These are phyloP conservation scores for Melanotaenia maccullochi DNA, from an alignment of 2,797 vertebrate genomes.

Conservation along the genomic window DNA sequence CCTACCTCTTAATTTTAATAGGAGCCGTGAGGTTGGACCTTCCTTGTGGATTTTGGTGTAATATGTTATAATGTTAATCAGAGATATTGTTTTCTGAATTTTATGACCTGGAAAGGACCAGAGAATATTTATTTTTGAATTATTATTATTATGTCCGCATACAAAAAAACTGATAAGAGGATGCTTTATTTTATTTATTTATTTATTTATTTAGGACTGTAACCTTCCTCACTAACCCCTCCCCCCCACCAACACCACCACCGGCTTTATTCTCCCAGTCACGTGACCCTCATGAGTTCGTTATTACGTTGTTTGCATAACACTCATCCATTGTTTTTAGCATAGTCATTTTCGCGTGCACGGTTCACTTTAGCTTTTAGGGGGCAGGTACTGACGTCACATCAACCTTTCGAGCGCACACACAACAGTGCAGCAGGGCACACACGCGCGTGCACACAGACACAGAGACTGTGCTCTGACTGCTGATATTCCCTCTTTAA, in stretches of 20 bases:
- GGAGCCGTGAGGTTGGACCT: not conserved
- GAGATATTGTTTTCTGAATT: too few species aligned
- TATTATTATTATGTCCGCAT: too few species aligned
- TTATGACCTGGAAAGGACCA: too few species aligned
- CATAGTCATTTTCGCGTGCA: constrained; percentile 25
- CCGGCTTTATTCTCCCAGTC: constrained; percentile 10
- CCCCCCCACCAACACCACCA: not conserved
- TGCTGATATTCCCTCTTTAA: constrained; percentile 55
- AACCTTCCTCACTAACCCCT: too few species aligned
- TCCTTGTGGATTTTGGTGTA: not conserved
- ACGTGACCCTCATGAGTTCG: constrained; percentile 17
- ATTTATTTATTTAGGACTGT: too few species aligned
- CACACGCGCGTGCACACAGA: constrained; percentile 33
- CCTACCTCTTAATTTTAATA: not conserved
- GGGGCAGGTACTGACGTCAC: constrained; percentile 69
- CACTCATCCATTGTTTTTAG: constrained; percentile 18
- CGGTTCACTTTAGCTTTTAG: constrained; percentile 50
- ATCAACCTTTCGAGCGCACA: constrained; percentile 51
- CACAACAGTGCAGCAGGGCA: constrained; percentile 39
- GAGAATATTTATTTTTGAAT: too few species aligned
- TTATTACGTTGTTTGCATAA: constrained; percentile 14
- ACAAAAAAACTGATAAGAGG: too few species aligned
- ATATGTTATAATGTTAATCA: too few species aligned
- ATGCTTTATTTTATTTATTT: too few species aligned
- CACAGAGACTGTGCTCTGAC: constrained; percentile 29